Evolutionary conservation across 2,888 invertebrate genomes (phyloP), one percentile per base, ranked within the genome.

Genomic region (Megastigmus dorsalis): DNA sequence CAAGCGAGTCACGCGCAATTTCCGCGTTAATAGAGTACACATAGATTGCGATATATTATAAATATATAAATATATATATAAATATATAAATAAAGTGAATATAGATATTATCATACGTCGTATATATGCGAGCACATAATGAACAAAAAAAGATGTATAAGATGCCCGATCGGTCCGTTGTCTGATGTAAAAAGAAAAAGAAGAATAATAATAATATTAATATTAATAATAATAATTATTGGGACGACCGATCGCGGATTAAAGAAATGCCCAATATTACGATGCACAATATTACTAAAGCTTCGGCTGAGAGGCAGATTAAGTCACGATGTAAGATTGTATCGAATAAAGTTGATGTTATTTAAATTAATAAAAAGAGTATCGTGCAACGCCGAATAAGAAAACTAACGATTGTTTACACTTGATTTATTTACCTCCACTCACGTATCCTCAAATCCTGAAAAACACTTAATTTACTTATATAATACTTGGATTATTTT

Each of bases 321-420:
- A 73, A 75, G 77, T 74, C 78, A 78, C 80, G 81, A 82, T 83
- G 81, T 82, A 83, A 81, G 82, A 81, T 83, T 83, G 82, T 84
- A 85, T 80, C 78, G 80, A 85, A 83, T 85, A 84, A 84, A 84
- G 84, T 86, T 84, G 84, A 85, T 86, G 84, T 86, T 85, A 86
- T 83, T 86, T 83, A 84, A 85, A 83, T 72, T 68, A 72, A 76
- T 76, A 76, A 76, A 76, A 76, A 59, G 48, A 65, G 18, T 67
- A 66, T 74, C 62, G 74, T 70, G 69, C 69, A 70, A 74, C 41
- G 70, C 43, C 57, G 69, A 70, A 70, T 62, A 57, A 52, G 43
- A 60, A 60, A 76, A 55, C 10, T 57, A 57, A 20, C 7, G 15
- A 50, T 45, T 62, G 23, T 57, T 59, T 3, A 18, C 26, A 4